Evolutionary conservation across 2,888 invertebrate genomes (phyloP).

Genomic region (Eretmocerus hayati): DNA sequence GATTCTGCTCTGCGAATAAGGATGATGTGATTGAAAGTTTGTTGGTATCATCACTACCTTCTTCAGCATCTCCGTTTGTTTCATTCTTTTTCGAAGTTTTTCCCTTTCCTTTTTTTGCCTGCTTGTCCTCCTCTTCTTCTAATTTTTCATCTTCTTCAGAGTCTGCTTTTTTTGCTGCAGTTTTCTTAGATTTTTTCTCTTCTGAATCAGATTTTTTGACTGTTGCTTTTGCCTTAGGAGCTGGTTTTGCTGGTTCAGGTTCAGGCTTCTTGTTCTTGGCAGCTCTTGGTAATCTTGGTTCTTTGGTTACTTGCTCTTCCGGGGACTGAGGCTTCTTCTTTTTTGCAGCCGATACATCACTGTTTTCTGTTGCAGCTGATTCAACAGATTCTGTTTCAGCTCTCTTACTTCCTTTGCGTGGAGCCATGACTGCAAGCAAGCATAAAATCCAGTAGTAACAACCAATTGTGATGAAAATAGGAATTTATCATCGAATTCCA

Average conservation of each 20-base stretch:
- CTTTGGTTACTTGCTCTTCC: constrained; percentile 10
- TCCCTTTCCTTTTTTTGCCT: too few species aligned
- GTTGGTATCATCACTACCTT: constrained; percentile 14
- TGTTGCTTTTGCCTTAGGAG: constrained; percentile 10
- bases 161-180: constrained; percentile 13
- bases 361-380: constrained; percentile 13
- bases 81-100: constrained; percentile 8
- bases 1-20: not conserved
- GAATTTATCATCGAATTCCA: too few species aligned
- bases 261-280: constrained; percentile 21
- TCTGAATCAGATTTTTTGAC: constrained; percentile 9
- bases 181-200: constrained; percentile 16
- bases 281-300: constrained; percentile 22
- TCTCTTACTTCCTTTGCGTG: constrained; percentile 19
- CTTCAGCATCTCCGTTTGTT: too few species aligned
- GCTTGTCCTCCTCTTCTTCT: constrained; percentile 10
- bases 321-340: constrained; percentile 17
- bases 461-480: too few species aligned
- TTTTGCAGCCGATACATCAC: constrained; percentile 23
- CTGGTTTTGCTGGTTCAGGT: constrained; percentile 14
- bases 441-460: too few species aligned
- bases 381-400: constrained; percentile 17
- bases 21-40: too few species aligned
- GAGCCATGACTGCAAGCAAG: constrained; percentile 1
- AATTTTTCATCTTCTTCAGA: constrained; percentile 3